A percentile compares a stretch with the other conserved stretches of the same genome.
Conservation (phyloP, 2,888 invertebrate genomes). For the Temnothorax unifasciatus region DNA sequence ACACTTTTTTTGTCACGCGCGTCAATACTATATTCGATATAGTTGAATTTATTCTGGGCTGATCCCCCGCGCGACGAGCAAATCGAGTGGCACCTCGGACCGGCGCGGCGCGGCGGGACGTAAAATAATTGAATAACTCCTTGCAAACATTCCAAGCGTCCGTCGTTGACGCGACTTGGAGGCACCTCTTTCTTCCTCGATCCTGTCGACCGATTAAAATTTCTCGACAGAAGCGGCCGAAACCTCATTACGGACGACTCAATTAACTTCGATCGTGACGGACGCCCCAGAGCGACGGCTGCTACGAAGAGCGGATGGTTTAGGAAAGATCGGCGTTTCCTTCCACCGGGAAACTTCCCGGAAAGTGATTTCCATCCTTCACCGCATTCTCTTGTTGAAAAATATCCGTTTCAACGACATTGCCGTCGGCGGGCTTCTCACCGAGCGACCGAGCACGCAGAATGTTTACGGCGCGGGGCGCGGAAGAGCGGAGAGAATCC, state of each 20-base stretch:
- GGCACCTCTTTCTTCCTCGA: conserved; percentile 16
- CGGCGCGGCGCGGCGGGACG: conserved; percentile 10
- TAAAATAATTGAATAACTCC: conserved; percentile 61
- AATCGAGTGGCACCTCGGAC: conserved; percentile 41
- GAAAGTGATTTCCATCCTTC: conserved; percentile 51
- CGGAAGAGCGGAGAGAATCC: background rate
- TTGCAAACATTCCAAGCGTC: conserved; percentile 50
- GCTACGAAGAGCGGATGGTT: conserved; percentile 8
- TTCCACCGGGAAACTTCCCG: conserved; percentile 30
- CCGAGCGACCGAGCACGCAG: background rate
- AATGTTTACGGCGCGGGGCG: background rate
- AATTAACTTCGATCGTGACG: conserved; percentile 62
- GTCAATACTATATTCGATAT: conserved; percentile 7
- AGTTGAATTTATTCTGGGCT: conserved; percentile 29
- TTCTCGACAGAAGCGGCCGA: conserved; percentile 56
- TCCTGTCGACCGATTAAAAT: conserved; percentile 51
- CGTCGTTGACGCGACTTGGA: conserved; percentile 23
- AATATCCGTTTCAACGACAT: conserved; percentile 32
- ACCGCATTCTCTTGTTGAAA: conserved; percentile 34
- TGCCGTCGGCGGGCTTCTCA: background rate
- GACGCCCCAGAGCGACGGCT: conserved; percentile 50
- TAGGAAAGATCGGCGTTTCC: conserved; percentile 38
- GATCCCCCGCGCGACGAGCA: background rate
- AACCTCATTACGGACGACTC: conserved; percentile 67
- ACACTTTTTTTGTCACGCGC: background rate